Percentiles rank a stretch among this genome's conserved stretches.
Evolutionary conservation across 2,113 vertebrate species (phyloP).

Genomic region (Zeus faber): DNA sequence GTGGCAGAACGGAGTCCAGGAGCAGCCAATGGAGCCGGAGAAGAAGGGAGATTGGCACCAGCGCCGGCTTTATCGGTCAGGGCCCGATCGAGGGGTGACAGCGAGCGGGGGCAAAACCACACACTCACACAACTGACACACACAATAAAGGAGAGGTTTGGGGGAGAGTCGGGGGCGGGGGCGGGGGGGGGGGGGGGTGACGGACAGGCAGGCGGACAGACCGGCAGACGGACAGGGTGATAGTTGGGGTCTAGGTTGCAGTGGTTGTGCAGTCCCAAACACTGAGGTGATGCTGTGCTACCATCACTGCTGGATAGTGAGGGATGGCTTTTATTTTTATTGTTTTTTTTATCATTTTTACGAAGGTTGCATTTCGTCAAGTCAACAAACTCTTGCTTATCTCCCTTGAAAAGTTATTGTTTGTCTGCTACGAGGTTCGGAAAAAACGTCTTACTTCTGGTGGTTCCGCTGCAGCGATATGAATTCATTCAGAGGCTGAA

Average conservation of each 20-base stretch:
- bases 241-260: slow-evolving; percentile 64
- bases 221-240: slow-evolving; percentile 30
- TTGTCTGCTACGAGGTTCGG: too few relatives aligned
- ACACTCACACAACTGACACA: slow-evolving; percentile 91
- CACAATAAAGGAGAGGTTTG: slow-evolving; percentile 83
- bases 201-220: slow-evolving; percentile 25
- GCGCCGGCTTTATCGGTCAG: slow-evolving; percentile 87
- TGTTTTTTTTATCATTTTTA: too few relatives aligned
- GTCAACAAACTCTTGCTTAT: too few relatives aligned
- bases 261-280: too few relatives aligned
- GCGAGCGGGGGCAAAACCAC: slow-evolving; percentile 71
- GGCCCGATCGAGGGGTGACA: slow-evolving; percentile 90
- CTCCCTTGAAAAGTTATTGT: too few relatives aligned
- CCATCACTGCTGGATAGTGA: too few relatives aligned
- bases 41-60: slow-evolving; percentile 81
- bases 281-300: too few relatives aligned
- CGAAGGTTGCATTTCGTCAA: too few relatives aligned
- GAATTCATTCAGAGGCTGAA: too few relatives aligned
- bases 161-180: slow-evolving; percentile 39
- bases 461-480: too few relatives aligned
- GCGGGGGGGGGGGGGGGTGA: slow-evolving; percentile 33
- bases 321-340: too few relatives aligned
- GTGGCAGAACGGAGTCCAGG: slow-evolving; percentile 90
- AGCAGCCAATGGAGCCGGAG: slow-evolving; percentile 89
- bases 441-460: too few relatives aligned